Evolutionary conservation across 2,888 invertebrate species (phyloP), one percentile per base, ranked within the genome.

Genomic region (Leucania comma): DNA sequence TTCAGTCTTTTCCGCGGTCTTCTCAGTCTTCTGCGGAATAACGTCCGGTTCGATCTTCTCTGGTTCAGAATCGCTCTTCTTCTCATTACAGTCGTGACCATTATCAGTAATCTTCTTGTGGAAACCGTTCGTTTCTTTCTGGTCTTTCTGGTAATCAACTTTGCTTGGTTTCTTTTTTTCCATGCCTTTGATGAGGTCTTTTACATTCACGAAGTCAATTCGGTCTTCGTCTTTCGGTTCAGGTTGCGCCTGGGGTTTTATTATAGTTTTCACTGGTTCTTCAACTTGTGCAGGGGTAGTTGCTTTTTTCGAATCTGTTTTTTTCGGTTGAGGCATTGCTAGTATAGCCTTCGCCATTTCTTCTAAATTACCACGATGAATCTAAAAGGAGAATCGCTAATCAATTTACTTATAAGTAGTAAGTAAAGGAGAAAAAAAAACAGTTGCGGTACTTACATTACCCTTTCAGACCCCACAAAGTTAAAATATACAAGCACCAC

Each of bases 121-220:
- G 72, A 93, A 93, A 0, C 96, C 96, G 54, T 96, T 96, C 0
- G 94, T 93, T 54, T 94, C 93, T 82, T 93, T 94, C 3, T 84
- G 77, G 56, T 94, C 93, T 82, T 93, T 94, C 3, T 84, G 77
- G 54, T 88, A 80, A 38, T 90, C 90, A 42, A 88, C 84, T 82
- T 90, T 92, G 0, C 90, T 88, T 0, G 75, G 85, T 73, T 93
- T 95, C 66, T 95, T 94, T 74, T 95, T 96, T 85, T 97, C 97
- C 91, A 97, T 96, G 80, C 97, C 97, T 88, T 97, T 97, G 57
- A 97, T 96, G 20, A 97, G 90, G 85, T 97, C 97, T 89, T 96
- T 96, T 24, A 97, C 97, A 71, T 96, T 96, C n/a, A 96, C 94
- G 67, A 96, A 96, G 72, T 96, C 96, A 50, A 96, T 95, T 74